Conservation (phyloP, 1,140 invertebrate genomes). For the Drosophila pallidifrons region DNA sequence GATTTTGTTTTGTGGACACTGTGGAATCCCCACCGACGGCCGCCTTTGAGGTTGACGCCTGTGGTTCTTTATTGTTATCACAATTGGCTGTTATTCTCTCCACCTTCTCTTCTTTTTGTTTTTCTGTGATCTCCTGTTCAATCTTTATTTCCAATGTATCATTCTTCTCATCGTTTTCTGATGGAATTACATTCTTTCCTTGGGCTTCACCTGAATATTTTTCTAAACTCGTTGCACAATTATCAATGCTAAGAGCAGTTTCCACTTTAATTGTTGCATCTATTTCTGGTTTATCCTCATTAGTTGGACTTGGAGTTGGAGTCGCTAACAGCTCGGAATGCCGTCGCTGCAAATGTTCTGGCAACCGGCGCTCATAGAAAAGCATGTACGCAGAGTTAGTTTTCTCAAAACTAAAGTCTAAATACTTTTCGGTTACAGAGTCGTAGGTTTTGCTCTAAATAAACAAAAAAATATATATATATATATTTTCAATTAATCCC, state of each 20-base stretch:
- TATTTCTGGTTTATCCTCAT: conserved; percentile 58
- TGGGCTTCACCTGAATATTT: background rate
- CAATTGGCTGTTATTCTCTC: conserved; percentile 81
- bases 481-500: background rate
- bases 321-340: conserved; percentile 74
- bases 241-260: conserved; percentile 24
- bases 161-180: conserved; percentile 20
- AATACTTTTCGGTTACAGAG: conserved; percentile 97
- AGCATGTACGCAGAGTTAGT: conserved; percentile 99
- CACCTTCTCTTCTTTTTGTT: conserved; percentile 15
- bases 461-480: no score
- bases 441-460: conserved; percentile 97
- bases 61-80: conserved; percentile 73
- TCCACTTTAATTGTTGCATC: conserved; percentile 46
- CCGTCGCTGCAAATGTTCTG: conserved; percentile 75
- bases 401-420: conserved; percentile 99
- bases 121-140: conserved; percentile 3
- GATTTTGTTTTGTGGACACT: conserved; percentile 24
- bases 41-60: conserved; percentile 77
- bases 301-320: conserved; percentile 69
- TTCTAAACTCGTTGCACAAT: background rate
- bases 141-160: background rate
- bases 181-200: background rate
- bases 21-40: conserved; percentile 34
- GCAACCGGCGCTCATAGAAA: conserved; percentile 92